Conservation (phyloP, 2,113 vertebrate species). For the Psittacus erithacus region DNA sequence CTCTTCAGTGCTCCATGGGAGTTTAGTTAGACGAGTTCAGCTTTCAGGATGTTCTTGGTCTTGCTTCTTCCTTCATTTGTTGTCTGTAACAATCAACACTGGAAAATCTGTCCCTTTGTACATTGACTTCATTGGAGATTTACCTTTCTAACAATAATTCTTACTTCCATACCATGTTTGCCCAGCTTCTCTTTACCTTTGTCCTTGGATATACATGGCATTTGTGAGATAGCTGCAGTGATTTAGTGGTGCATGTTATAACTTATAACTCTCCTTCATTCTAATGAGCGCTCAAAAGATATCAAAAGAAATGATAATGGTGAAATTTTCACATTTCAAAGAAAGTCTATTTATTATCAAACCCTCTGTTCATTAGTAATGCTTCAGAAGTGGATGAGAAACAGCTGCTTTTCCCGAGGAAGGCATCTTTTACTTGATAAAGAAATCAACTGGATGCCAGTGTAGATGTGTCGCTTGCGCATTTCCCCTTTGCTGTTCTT, state of each 20-base stretch:
- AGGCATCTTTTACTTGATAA: conserved; percentile 25
- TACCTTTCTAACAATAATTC: not conserved
- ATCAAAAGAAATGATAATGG: conserved; percentile 72
- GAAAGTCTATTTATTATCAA: conserved; percentile 72
- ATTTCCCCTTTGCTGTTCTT: not conserved
- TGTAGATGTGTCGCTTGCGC: not conserved
- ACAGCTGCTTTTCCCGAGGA: conserved; percentile 64
- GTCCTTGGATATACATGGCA: conserved; percentile 8
- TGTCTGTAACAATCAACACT: not conserved
- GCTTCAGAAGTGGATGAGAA: conserved; percentile 66
- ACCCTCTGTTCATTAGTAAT: conserved; percentile 71
- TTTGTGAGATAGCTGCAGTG: conserved; percentile 20
- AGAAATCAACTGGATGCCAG: not conserved
- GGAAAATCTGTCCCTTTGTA: not conserved
- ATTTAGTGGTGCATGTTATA: conserved; percentile 11
- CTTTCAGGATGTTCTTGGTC: accelerated
- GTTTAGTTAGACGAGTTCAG: not conserved
- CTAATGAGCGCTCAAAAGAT: conserved; percentile 71
- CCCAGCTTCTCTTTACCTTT: not conserved
- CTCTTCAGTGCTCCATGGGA: not conserved
- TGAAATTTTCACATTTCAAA: conserved; percentile 76
- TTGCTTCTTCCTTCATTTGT: not conserved
- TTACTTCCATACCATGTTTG: accelerated
- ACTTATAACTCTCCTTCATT: conserved; percentile 23
- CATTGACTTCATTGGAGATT: not conserved